phyloP scores from a whole-genome alignment of 2,113 vertebrate species.

The Hassar affinis region DNA sequence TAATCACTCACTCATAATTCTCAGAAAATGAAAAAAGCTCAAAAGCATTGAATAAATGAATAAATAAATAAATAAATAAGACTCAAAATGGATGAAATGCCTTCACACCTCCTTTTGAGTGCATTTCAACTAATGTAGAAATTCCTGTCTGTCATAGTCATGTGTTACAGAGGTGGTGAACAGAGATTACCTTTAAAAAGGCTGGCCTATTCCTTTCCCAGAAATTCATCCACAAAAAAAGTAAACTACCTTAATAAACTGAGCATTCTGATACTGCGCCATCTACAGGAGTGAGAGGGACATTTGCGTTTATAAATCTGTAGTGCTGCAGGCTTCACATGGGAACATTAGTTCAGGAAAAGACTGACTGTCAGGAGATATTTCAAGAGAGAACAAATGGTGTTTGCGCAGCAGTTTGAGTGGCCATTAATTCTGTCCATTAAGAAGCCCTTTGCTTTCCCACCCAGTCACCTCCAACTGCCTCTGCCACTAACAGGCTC shows the following conservation, averaged over 20 bases:
- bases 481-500: conserved; percentile 36
- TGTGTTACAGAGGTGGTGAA: neutral
- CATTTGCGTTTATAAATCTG: conserved; percentile 36
- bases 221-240: neutral
- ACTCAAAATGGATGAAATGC: neutral
- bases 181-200: neutral
- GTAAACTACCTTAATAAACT: neutral
- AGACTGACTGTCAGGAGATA: conserved; percentile 40
- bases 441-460: conserved; percentile 47
- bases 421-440: conserved; percentile 52
- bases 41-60: too few species aligned
- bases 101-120: neutral
- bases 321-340: conserved; percentile 27
- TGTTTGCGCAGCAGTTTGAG: conserved; percentile 51
- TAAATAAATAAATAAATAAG: too few species aligned
- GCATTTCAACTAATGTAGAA: neutral
- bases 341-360: conserved; percentile 47
- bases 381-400: conserved; percentile 50
- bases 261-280: conserved; percentile 8
- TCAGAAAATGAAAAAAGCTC: too few species aligned
- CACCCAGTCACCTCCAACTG: conserved; percentile 46
- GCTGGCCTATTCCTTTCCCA: neutral
- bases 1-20: neutral
- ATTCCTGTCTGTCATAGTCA: neutral
- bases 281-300: conserved; percentile 1